Conservation (phyloP, 2,113 vertebrate genomes). For the Malaclemys terrapin region DNA sequence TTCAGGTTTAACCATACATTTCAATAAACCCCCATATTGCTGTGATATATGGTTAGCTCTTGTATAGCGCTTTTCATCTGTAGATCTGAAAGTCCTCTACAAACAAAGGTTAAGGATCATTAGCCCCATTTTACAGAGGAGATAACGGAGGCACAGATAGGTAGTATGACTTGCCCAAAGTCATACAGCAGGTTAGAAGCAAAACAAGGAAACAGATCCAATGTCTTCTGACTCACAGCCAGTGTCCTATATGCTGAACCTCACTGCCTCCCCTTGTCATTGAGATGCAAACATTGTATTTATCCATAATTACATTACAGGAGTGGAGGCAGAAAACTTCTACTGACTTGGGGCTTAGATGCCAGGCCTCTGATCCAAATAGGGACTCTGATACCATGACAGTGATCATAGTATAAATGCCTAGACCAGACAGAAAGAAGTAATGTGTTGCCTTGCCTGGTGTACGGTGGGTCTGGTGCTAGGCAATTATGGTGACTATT, state of each 20-base stretch:
- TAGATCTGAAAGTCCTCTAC: background rate
- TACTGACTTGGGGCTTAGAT: background rate
- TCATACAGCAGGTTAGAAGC: background rate
- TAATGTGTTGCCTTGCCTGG: background rate
- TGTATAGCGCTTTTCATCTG: background rate
- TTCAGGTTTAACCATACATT: conserved; percentile 1
- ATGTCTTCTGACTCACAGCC: conserved; percentile 29
- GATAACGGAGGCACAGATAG: background rate
- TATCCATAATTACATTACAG: background rate
- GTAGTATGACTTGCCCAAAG: background rate
- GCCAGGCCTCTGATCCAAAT: background rate
- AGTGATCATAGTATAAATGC: accelerated
- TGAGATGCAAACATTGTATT: conserved; percentile 13
- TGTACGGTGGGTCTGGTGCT: background rate
- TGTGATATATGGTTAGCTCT: background rate
- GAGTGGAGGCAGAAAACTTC: conserved; percentile 2
- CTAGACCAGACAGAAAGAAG: accelerated
- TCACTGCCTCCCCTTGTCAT: background rate
- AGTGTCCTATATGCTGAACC: conserved; percentile 1
- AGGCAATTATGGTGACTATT: background rate
- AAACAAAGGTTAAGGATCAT: background rate
- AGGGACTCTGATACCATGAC: accelerated
- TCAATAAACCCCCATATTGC: background rate
- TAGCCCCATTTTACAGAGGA: background rate
- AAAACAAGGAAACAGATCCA: conserved; percentile 47